Evolutionary conservation across 2,888 invertebrate genomes (phyloP), one percentile per base, ranked within the genome.

Genomic region (Micropterix aruncella): DNA sequence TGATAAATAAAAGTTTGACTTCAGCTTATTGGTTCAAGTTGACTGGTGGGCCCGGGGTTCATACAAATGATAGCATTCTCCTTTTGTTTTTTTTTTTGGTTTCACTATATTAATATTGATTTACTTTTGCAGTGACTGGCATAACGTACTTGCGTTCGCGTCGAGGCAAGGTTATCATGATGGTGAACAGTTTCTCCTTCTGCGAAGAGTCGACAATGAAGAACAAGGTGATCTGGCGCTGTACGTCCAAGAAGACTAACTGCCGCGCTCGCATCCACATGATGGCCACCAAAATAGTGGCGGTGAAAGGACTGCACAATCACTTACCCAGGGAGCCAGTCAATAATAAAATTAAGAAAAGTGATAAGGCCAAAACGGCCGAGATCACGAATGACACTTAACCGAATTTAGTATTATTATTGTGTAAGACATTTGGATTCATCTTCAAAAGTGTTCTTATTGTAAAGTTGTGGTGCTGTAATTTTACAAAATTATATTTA

Each of bases 181-280:
- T 71, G 67, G 70, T 71, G 57, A 71, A 71, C 52, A 71, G 70
- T 40, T 71, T 71, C 52, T 70, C 71, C 3, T 71, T 71, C 56
- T 71, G 71, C 54, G 71, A 71, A 54, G 71, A 71, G 57, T 71
- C 71, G 2, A 70, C 70, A 54, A 53, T 71, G 55, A 56, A 70
- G 47, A 70, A 70, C 52, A 71, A 71, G 53, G 70, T 71, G 40
- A 71, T 71, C 50, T 71, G 71, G 71, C 59, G 71, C 41, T 71
- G 71, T 52, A 71, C 71, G 27, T 71, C 71, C 5, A 71, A 71
- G 61, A 71, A 71, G 58, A 70, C 70, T 0, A 71, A 71, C 52
- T 71, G 71, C 52, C 68, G 70, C 54, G 71, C 71, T 16, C 57
- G 71, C 45, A 71, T 71, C 43, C 71, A 71, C 53, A 71, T 70